Conservation (phyloP, 2,797 vertebrate genomes). For the Eurystomus glaucurus region DNA sequence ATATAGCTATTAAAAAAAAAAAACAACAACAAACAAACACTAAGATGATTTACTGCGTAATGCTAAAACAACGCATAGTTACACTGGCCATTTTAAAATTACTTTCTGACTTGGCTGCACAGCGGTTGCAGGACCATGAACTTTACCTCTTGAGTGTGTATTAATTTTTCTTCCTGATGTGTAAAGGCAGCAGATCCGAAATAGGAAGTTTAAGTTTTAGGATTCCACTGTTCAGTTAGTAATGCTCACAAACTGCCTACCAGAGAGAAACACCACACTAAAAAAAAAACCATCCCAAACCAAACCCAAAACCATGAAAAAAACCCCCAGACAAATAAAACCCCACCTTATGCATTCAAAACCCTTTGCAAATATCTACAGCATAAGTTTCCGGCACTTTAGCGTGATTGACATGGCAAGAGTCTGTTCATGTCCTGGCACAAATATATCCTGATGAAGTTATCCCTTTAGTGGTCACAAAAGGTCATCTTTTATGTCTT, state of each 20-base stretch:
- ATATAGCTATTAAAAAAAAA: neutral
- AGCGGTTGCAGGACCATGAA: neutral
- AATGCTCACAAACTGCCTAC: neutral
- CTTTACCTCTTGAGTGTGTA: neutral
- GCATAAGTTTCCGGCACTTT: neutral
- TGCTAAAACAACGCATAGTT: neutral
- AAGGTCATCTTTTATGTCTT: conserved; percentile 68
- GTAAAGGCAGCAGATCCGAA: neutral
- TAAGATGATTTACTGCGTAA: neutral
- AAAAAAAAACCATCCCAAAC: neutral
- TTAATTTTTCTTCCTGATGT: neutral
- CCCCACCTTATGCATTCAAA: neutral
- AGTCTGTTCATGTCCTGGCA: neutral
- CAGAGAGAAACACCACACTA: neutral
- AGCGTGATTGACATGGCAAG: neutral
- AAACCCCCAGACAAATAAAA: too few relatives aligned
- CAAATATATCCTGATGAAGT: conserved; percentile 42
- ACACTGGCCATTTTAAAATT: neutral
- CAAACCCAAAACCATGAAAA: neutral
- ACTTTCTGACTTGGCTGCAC: neutral
- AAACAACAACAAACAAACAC: too few relatives aligned
- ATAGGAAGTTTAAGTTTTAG: neutral
- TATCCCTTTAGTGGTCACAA: conserved; percentile 49
- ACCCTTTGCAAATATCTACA: neutral
- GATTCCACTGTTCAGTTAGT: neutral